phyloP scores from a whole-genome alignment of 2,888 invertebrate genomes.

The Digitonthophagus gazella region DNA sequence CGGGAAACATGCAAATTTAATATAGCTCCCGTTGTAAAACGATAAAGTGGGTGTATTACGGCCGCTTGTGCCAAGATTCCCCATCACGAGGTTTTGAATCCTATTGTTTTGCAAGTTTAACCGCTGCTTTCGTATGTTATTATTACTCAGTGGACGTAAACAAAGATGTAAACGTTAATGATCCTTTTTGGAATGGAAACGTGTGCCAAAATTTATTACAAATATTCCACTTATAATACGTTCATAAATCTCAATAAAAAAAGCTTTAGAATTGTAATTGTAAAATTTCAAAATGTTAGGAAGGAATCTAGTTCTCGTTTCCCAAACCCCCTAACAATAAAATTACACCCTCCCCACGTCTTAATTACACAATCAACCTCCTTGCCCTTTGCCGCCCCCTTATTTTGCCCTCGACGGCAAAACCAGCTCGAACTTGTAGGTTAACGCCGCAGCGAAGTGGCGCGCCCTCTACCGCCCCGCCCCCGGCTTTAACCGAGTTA shows the following conservation, averaged over 20 bases:
- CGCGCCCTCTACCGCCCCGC: background rate
- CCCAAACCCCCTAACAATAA: too few relatives aligned
- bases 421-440: background rate
- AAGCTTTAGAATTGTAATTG: too few relatives aligned
- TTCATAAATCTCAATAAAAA: too few relatives aligned
- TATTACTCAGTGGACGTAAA: background rate
- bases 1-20: too few relatives aligned
- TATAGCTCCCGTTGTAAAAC: too few relatives aligned
- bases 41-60: too few relatives aligned
- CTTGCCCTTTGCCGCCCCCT: background rate
- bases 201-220: background rate
- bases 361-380: background rate
- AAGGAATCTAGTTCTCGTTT: too few relatives aligned
- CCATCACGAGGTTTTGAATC: too few relatives aligned
- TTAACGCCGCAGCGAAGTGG: background rate
- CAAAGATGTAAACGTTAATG: background rate
- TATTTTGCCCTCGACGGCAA: background rate
- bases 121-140: background rate
- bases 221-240: too few relatives aligned
- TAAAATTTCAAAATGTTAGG: too few relatives aligned
- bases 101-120: background rate
- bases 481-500: background rate
- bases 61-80: too few relatives aligned
- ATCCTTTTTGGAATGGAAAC: background rate
- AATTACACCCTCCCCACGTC: background rate